Percentiles rank a stretch among this genome's conserved stretches.
These are phyloP conservation scores for Motacilla alba DNA, from an alignment of 2,113 vertebrate genomes.

Conservation along the genomic window DNA sequence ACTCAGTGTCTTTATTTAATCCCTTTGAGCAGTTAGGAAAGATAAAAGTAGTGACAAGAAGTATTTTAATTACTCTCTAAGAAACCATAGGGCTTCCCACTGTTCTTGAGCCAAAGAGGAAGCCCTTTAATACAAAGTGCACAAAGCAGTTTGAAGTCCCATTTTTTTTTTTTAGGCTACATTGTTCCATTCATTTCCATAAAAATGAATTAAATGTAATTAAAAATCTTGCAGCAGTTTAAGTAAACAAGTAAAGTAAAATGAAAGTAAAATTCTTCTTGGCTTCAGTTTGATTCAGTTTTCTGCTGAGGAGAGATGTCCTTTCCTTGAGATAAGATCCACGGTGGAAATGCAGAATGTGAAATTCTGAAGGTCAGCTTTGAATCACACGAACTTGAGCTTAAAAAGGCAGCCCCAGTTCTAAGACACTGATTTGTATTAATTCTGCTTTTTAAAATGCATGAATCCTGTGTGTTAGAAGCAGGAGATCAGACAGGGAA, in stretches of 20 bases:
- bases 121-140: background rate
- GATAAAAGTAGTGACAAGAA: background rate
- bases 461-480: background rate
- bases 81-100: background rate
- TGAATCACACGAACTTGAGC: background rate
- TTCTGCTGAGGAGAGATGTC: background rate
- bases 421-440: background rate
- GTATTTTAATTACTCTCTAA: background rate
- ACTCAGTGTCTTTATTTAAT: background rate
- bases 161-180: background rate
- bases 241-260: background rate
- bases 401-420: background rate
- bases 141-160: background rate
- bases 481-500: background rate
- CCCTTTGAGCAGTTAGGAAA: background rate
- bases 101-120: conserved; percentile 16
- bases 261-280: background rate
- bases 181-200: background rate
- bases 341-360: background rate
- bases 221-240: background rate
- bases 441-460: background rate
- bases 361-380: background rate
- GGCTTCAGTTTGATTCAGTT: background rate
- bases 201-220: conserved; percentile 5
- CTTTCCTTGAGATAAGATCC: background rate